Evolutionary conservation across 2,113 vertebrate species (phyloP).

Genomic region (Tamias sibiricus): DNA sequence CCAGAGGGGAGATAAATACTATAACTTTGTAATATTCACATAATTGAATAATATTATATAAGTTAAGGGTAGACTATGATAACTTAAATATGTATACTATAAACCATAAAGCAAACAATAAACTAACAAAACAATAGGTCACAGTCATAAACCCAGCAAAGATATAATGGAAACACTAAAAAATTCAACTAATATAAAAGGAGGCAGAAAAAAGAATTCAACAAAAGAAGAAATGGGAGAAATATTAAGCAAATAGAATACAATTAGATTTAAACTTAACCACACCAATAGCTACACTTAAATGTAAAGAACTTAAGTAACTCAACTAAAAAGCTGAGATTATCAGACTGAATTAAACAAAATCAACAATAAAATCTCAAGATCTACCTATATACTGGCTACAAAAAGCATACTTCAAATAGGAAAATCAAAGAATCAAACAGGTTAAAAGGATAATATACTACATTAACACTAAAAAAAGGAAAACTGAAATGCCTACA

Average conservation of each 20-base stretch:
- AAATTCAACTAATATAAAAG: neutral
- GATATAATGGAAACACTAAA: neutral
- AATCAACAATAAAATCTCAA: neutral
- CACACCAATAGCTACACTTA: neutral
- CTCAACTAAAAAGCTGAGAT: conserved; percentile 21
- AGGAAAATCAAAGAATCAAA: no score
- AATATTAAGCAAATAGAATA: neutral
- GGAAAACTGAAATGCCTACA: neutral
- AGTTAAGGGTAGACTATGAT: neutral
- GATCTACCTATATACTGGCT: neutral
- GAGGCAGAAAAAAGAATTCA: neutral
- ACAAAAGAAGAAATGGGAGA: conserved; percentile 9
- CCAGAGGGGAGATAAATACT: neutral
- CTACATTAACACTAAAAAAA: neutral
- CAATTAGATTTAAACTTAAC: neutral
- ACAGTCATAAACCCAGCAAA: neutral
- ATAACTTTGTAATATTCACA: neutral
- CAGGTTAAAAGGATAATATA: neutral
- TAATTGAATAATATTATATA: neutral
- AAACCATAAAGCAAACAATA: neutral
- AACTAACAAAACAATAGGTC: neutral
- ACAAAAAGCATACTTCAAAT: neutral
- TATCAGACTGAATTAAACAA: neutral
- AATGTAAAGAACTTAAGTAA: neutral
- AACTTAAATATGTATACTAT: neutral